These are phyloP conservation scores for Lonchura striata DNA, from an alignment of 2,113 vertebrate species.

Conservation along the genomic window DNA sequence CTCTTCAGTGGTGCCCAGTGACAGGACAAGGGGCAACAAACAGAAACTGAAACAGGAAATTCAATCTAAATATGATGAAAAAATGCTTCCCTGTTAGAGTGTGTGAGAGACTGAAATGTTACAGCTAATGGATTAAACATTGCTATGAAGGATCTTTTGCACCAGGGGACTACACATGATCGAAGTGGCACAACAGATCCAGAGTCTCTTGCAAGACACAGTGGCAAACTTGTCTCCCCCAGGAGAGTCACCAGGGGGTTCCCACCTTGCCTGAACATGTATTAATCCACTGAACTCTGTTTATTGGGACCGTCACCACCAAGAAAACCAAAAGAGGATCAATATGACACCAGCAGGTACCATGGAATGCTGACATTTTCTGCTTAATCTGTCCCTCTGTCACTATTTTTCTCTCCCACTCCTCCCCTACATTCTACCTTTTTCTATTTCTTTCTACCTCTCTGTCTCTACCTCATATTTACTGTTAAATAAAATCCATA, in stretches of 20 bases:
- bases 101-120: background rate
- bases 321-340: background rate
- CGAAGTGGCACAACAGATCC: background rate
- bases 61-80: background rate
- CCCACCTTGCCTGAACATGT: background rate
- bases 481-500: background rate
- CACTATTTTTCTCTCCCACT: background rate
- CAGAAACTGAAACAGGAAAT: background rate
- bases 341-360: background rate
- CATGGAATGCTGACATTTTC: background rate
- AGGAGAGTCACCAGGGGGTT: background rate
- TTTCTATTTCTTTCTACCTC: background rate
- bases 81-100: background rate
- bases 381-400: background rate
- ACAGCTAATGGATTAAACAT: background rate
- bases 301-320: background rate
- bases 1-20: background rate
- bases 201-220: background rate
- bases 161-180: background rate
- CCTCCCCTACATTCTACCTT: accelerated
- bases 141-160: background rate
- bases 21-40: background rate
- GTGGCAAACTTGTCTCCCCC: background rate
- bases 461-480: background rate
- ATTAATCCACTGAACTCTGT: background rate